Evolutionary conservation across 2,888 invertebrate species (phyloP).

Genomic region (Agapostemon virescens): DNA sequence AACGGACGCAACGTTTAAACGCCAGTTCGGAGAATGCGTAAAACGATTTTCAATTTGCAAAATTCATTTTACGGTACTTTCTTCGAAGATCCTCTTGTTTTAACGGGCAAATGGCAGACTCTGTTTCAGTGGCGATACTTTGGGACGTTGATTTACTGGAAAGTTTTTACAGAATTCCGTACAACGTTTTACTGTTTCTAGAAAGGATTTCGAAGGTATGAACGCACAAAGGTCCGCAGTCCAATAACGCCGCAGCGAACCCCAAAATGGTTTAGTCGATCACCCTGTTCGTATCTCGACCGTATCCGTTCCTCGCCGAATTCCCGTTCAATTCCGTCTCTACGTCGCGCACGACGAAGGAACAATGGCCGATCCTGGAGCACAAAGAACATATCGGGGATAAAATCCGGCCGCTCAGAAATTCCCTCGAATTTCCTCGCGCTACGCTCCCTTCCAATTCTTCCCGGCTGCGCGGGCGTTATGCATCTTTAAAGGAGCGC

Average conservation of each 20-base stretch:
- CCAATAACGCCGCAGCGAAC: not conserved
- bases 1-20: no score
- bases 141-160: not conserved
- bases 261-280: constrained; percentile 1
- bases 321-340: constrained; percentile 16
- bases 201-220: not conserved
- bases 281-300: constrained; percentile 3
- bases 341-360: not conserved
- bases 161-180: not conserved
- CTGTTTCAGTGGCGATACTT: not conserved
- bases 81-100: not conserved
- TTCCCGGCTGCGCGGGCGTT: constrained; percentile 9
- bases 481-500: constrained; percentile 46
- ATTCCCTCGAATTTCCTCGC: constrained; percentile 35
- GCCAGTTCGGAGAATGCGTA: no score
- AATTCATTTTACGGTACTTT: no score
- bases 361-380: constrained; percentile 11
- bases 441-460: constrained; percentile 21
- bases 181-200: not conserved
- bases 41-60: no score
- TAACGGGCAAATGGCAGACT: not conserved
- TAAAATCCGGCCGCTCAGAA: constrained; percentile 32
- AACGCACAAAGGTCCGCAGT: not conserved
- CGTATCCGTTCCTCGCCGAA: constrained; percentile 5
- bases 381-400: constrained; percentile 34